Evolutionary conservation across 2,797 vertebrate genomes (phyloP).

Genomic region (Notamacropus eugenii): DNA sequence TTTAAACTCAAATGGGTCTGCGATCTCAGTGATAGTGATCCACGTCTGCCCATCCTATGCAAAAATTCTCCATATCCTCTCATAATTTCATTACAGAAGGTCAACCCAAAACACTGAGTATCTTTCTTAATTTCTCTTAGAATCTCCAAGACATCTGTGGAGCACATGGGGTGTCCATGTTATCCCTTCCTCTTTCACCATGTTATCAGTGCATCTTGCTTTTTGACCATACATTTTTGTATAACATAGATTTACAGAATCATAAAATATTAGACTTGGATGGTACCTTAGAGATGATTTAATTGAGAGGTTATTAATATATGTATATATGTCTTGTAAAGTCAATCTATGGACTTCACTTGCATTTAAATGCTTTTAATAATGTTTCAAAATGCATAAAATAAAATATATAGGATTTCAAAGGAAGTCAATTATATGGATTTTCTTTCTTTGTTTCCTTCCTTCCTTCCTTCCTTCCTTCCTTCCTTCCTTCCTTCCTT

Average conservation of each 20-base stretch:
- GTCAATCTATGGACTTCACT: not conserved
- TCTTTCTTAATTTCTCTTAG: not conserved
- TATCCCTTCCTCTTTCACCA: not conserved
- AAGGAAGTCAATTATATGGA: not conserved
- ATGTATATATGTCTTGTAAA: not conserved
- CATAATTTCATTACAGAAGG: not conserved
- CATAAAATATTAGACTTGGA: not conserved
- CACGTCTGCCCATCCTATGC: not conserved
- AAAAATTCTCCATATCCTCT: not conserved
- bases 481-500: too few relatives aligned
- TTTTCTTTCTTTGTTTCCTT: too few relatives aligned
- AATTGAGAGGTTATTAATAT: not conserved
- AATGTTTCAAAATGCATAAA: not conserved
- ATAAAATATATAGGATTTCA: not conserved
- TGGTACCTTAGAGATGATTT: not conserved
- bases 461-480: too few relatives aligned
- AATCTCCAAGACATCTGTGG: not conserved
- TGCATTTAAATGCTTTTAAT: not conserved
- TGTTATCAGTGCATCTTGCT: not conserved
- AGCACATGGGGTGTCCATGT: not conserved
- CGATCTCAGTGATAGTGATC: not conserved
- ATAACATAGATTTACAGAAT: not conserved
- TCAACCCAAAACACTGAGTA: not conserved
- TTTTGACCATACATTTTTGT: not conserved
- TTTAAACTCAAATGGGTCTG: not conserved